phyloP scores from a whole-genome alignment of 2,888 invertebrate species.

The Sthenelais limicola region DNA sequence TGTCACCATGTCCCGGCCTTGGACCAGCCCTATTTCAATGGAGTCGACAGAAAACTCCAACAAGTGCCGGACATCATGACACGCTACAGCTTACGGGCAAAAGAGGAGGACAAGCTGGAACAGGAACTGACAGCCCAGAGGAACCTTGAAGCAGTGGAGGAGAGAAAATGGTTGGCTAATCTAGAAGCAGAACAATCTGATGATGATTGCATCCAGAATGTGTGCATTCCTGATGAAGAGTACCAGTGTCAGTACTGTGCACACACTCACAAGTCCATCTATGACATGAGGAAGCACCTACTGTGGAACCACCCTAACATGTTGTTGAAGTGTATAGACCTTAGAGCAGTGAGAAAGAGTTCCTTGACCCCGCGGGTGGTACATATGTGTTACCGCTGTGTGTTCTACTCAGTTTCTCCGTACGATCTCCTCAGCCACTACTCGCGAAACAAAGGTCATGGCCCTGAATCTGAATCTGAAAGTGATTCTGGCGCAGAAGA shows the following conservation, averaged over 20 bases:
- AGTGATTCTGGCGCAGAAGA: conserved; percentile 4
- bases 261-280: conserved; percentile 10
- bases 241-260: conserved; percentile 28
- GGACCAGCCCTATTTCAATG: background rate
- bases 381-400: conserved; percentile 25
- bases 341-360: conserved; percentile 4
- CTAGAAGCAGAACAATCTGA: background rate
- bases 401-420: conserved; percentile 17
- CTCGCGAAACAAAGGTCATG: conserved; percentile 8
- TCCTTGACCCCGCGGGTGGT: conserved; percentile 16
- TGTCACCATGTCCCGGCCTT: no score
- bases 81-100: background rate
- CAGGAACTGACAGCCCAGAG: conserved; percentile 9
- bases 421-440: background rate
- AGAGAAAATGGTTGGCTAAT: background rate
- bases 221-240: background rate
- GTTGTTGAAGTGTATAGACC: conserved; percentile 16
- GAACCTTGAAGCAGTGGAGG: background rate
- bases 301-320: conserved; percentile 19
- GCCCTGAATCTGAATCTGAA: conserved; percentile 13
- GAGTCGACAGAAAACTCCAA: background rate
- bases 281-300: conserved; percentile 12
- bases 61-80: background rate
- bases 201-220: background rate
- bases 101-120: background rate